Percentiles rank a stretch among this genome's conserved stretches.
These are phyloP conservation scores for Papilio machaon DNA, from an alignment of 1,140 invertebrate species.

Conservation along the genomic window DNA sequence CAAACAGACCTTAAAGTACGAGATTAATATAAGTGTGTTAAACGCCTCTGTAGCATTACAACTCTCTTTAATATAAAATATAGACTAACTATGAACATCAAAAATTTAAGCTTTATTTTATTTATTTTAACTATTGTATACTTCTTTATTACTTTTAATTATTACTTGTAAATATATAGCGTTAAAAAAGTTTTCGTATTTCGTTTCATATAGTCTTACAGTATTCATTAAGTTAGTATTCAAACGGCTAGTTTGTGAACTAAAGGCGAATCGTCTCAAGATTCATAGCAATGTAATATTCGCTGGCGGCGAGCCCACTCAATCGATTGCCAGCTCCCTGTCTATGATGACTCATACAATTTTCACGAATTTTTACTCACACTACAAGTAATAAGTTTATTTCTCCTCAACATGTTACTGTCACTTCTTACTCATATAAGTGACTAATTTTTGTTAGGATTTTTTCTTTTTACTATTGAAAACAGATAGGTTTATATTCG, in stretches of 20 bases:
- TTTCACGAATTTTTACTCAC: slow-evolving; percentile 36
- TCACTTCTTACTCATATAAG: slow-evolving; percentile 31
- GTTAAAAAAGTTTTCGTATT: too few species aligned
- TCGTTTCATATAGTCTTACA: background rate
- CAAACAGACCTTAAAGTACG: too few species aligned
- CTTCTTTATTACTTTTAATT: too few species aligned
- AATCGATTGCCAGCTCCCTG: slow-evolving; percentile 37
- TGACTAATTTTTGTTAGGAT: slow-evolving; percentile 30
- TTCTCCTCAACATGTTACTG: background rate
- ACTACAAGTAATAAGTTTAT: slow-evolving; percentile 17
- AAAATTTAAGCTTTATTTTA: too few species aligned
- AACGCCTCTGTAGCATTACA: too few species aligned
- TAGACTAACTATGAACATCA: too few species aligned
- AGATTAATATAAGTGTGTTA: too few species aligned
- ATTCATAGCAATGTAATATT: slow-evolving; percentile 41
- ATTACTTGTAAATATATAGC: too few species aligned
- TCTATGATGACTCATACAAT: slow-evolving; percentile 41
- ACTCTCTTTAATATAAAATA: too few species aligned
- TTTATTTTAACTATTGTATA: too few species aligned
- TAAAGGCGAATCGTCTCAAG: slow-evolving; percentile 4
- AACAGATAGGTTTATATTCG: background rate
- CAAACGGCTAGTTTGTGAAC: background rate
- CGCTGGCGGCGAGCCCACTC: slow-evolving; percentile 38
- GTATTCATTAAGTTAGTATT: background rate
- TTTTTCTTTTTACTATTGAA: slow-evolving; percentile 1